Evolutionary conservation across 1,140 invertebrate genomes (phyloP).

Genomic region (Eueides isabella): DNA sequence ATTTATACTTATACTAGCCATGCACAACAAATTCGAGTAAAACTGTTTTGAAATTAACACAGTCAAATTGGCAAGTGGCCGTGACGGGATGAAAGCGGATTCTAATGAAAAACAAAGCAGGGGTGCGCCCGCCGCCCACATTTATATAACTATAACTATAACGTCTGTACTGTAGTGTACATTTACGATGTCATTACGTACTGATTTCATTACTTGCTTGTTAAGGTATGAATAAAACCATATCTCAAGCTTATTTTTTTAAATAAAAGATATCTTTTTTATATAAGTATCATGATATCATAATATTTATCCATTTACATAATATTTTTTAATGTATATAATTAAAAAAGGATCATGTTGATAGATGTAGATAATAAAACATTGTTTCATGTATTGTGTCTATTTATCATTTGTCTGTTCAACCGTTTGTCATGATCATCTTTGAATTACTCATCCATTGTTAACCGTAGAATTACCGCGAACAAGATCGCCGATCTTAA

Average conservation of each 20-base stretch:
- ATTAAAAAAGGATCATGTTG: too few relatives aligned
- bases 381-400: too few relatives aligned
- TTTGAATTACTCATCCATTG: too few relatives aligned
- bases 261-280: neutral
- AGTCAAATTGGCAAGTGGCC: slow-evolving; percentile 20
- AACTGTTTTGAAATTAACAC: slow-evolving; percentile 12
- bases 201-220: neutral
- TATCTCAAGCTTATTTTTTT: neutral
- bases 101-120: slow-evolving; percentile 71
- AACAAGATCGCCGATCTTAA: too few relatives aligned
- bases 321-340: too few relatives aligned
- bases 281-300: too few relatives aligned
- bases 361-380: too few relatives aligned
- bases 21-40: neutral
- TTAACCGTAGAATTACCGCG: too few relatives aligned
- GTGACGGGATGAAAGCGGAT: slow-evolving; percentile 47
- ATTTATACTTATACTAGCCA: neutral
- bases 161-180: neutral
- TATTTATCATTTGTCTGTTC: too few relatives aligned
- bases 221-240: neutral
- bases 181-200: neutral
- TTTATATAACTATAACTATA: slow-evolving; percentile 30
- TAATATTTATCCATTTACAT: too few relatives aligned
- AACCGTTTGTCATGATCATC: too few relatives aligned
- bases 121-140: slow-evolving; percentile 42